phyloP scores from a whole-genome alignment of 2,113 vertebrate species.

The Acrocephalus kingi region DNA sequence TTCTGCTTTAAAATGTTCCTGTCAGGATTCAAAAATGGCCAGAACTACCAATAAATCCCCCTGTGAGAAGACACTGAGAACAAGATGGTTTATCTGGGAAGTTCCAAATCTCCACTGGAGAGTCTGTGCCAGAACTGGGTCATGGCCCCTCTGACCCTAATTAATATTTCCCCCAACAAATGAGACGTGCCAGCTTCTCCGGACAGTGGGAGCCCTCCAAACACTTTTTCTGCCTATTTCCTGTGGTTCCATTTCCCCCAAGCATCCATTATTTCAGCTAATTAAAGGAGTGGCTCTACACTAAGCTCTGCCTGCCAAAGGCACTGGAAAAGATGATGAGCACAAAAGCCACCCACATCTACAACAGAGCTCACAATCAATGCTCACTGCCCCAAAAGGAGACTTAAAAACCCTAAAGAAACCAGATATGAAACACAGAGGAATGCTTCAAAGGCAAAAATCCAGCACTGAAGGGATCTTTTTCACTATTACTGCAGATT shows the following conservation, averaged over 20 bases:
- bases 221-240: background rate
- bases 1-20: background rate
- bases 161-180: background rate
- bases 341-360: background rate
- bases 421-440: background rate
- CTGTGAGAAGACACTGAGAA: background rate
- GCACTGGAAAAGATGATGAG: conserved; percentile 5
- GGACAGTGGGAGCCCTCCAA: background rate
- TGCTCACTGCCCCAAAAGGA: background rate
- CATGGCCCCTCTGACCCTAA: background rate
- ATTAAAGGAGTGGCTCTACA: conserved; percentile 22
- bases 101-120: background rate
- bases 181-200: background rate
- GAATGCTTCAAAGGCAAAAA: background rate
- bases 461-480: background rate
- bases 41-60: background rate
- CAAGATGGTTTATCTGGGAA: background rate
- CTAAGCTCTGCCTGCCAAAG: background rate
- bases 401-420: background rate
- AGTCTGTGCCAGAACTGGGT: background rate
- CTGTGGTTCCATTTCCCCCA: background rate
- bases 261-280: conserved; percentile 17
- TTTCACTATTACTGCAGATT: background rate
- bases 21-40: background rate
- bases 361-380: background rate